A percentile compares a stretch with the other conserved stretches of the same genome.
Evolutionary conservation across 35 echinoderm and acorn worm species (phyloP).

Genomic region (Patiria miniata): DNA sequence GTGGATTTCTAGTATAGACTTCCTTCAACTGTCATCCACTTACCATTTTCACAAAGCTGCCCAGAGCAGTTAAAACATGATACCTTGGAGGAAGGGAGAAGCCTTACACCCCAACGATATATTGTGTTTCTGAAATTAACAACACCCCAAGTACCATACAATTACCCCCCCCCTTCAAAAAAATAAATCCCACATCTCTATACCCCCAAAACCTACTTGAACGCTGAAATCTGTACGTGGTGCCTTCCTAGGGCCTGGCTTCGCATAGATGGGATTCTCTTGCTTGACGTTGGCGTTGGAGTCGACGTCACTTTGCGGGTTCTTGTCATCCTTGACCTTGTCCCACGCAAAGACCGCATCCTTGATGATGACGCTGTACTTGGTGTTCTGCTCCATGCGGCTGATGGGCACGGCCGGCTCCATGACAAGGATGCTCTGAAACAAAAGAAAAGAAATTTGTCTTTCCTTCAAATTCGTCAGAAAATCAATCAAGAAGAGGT

Average conservation of each 20-base stretch:
- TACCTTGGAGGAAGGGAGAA: too few species aligned
- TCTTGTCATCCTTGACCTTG: conserved; percentile 66
- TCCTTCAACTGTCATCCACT: too few species aligned
- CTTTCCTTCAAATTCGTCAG: background rate
- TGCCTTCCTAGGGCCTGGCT: background rate
- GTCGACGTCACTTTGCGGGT: background rate
- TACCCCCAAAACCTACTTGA: background rate
- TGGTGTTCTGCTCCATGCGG: conserved; percentile 48
- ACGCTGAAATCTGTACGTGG: background rate
- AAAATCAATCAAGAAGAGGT: background rate
- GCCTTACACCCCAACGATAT: too few species aligned
- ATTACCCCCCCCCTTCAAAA: too few species aligned
- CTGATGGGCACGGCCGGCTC: conserved; percentile 65
- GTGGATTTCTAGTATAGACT: too few species aligned
- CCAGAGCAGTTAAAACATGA: too few species aligned
- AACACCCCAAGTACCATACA: too few species aligned
- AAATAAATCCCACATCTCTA: too few species aligned
- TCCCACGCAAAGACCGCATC: conserved; percentile 87
- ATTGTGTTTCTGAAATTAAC: too few species aligned
- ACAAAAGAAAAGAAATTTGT: background rate
- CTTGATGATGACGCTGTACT: conserved; percentile 76
- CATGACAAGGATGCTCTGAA: conserved; percentile 85
- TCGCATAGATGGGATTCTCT: too few species aligned
- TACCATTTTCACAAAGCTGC: too few species aligned
- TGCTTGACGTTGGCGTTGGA: too few species aligned